phyloP scores from a whole-genome alignment of 2,888 invertebrate genomes.

The Rotaria socialis region DNA sequence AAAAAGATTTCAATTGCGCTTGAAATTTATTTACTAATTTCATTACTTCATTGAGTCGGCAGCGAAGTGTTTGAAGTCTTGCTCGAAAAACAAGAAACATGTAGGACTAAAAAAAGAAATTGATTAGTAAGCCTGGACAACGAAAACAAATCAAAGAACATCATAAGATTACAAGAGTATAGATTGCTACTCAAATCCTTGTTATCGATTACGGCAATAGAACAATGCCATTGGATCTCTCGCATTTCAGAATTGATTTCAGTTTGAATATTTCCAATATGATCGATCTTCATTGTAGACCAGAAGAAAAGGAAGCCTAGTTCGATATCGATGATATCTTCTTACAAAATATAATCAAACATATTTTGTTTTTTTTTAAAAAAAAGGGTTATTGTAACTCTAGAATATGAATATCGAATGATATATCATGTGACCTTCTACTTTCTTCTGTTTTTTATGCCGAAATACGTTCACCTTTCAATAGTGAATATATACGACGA shows the following conservation, averaged over 20 bases:
- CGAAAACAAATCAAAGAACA: slow-evolving; percentile 42
- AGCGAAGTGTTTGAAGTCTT: slow-evolving; percentile 75
- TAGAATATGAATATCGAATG: background rate
- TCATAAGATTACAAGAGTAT: background rate
- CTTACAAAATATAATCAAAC: background rate
- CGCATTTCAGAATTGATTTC: background rate
- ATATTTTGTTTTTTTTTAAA: background rate
- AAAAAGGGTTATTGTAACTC: background rate
- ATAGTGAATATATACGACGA: background rate
- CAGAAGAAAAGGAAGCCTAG: too few relatives aligned
- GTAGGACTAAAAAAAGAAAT: slow-evolving; percentile 67
- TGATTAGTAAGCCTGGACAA: slow-evolving; percentile 47
- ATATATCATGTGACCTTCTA: background rate
- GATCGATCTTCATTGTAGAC: too few relatives aligned
- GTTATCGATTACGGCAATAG: background rate
- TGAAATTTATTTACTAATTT: background rate
- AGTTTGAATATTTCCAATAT: background rate
- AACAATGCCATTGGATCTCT: background rate
- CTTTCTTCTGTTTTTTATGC: background rate
- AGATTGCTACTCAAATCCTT: background rate
- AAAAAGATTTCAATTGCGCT: too few relatives aligned
- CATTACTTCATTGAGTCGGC: slow-evolving; percentile 66
- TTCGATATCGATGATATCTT: background rate
- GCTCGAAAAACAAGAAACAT: slow-evolving; percentile 88
- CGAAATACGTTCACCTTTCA: background rate